Percentiles rank a stretch among this genome's conserved stretches.
Conservation (phyloP, 2,888 invertebrate genomes). For the Tetramorium bicarinatum region DNA sequence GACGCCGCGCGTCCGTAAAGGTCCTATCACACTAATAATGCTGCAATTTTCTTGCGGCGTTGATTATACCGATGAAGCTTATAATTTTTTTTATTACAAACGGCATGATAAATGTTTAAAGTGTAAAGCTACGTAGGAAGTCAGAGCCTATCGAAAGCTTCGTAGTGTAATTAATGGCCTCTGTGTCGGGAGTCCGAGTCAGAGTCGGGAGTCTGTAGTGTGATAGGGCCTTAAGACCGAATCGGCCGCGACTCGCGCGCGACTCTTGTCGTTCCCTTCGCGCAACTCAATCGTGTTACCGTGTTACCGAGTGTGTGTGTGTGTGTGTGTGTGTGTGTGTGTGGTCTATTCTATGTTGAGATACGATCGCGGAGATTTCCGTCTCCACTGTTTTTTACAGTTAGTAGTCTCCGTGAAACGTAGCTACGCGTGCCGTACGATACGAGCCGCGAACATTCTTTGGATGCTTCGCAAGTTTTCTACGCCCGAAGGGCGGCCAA, state of each 20-base stretch:
- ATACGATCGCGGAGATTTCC: slow-evolving; percentile 27
- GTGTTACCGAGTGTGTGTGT: neutral
- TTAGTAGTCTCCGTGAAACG: neutral
- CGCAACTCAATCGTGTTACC: slow-evolving; percentile 17
- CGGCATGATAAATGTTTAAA: too few species aligned
- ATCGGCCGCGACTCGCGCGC: slow-evolving; percentile 17
- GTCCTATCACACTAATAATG: too few species aligned
- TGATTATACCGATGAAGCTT: too few species aligned
- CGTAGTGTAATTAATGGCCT: too few species aligned
- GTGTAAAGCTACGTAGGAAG: too few species aligned
- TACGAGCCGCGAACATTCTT: slow-evolving; percentile 14
- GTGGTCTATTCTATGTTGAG: neutral
- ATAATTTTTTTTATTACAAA: too few species aligned
- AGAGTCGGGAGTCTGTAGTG: too few species aligned
- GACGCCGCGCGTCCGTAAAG: neutral
- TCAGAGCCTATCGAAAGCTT: too few species aligned
- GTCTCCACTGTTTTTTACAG: slow-evolving; percentile 27
- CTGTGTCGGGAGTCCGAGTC: too few species aligned
- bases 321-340: neutral
- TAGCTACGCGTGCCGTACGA: neutral
- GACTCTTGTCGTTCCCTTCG: neutral
- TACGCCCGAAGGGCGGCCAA: neutral
- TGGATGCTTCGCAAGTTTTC: neutral
- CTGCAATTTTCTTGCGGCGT: too few species aligned
- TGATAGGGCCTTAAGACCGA: too few species aligned